These are phyloP conservation scores for Acronicta leporina DNA, from an alignment of 2,888 invertebrate species.

Conservation along the genomic window DNA sequence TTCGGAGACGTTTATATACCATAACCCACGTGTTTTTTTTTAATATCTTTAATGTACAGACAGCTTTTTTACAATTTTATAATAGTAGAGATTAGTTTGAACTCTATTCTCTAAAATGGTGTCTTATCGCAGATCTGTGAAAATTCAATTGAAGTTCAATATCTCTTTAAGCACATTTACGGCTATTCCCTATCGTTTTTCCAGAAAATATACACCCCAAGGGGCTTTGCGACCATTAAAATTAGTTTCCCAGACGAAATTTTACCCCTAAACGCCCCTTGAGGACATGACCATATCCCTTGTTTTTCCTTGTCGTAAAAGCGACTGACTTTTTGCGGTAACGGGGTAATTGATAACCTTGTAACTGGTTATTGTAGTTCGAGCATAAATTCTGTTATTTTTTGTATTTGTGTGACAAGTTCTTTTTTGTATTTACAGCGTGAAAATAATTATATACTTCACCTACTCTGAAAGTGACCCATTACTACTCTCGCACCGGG, in stretches of 20 bases:
- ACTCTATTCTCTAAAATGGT: no score
- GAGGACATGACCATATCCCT: constrained; percentile 50
- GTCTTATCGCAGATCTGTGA: no score
- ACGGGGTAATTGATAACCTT: constrained; percentile 39
- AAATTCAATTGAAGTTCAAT: no score
- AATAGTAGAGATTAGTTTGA: no score
- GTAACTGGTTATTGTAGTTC: constrained; percentile 14
- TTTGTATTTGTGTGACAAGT: background rate
- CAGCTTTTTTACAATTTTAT: no score
- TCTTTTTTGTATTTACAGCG: background rate
- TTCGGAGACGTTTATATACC: no score
- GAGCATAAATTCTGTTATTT: background rate
- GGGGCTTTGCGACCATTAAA: constrained; percentile 64
- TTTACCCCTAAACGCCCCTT: constrained; percentile 57
- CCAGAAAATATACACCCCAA: constrained; percentile 55
- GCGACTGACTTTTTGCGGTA: constrained; percentile 24
- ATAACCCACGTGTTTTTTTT: no score
- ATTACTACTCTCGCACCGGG: no score
- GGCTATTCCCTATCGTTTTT: constrained; percentile 23
- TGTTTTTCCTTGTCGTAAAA: constrained; percentile 50
- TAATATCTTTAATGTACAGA: no score
- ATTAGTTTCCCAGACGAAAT: constrained; percentile 74
- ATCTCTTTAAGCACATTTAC: no score
- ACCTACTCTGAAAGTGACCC: no score
- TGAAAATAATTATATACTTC: background rate